phyloP scores from a whole-genome alignment of 1,140 invertebrate species.

The Sitophilus oryzae region DNA sequence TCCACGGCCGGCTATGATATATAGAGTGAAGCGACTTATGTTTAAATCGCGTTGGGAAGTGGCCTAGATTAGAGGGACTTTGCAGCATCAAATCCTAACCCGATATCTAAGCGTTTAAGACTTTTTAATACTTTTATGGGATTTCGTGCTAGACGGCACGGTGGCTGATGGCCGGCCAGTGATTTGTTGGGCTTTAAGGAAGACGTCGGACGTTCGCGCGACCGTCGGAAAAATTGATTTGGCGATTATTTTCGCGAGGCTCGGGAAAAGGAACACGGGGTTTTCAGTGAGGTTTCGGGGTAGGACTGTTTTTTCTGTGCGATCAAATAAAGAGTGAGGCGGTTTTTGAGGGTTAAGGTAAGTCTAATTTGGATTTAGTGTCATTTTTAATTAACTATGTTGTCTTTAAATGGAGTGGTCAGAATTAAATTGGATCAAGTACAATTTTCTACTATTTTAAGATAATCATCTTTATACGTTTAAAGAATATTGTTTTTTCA shows the following conservation, averaged over 20 bases:
- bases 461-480: no score
- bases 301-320: no score
- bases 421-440: not conserved
- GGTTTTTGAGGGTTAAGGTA: no score
- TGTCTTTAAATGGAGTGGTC: not conserved
- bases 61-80: conserved; percentile 58
- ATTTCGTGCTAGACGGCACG: conserved; percentile 41
- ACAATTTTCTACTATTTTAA: no score
- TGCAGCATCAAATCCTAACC: conserved; percentile 43
- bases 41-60: conserved; percentile 62
- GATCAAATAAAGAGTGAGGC: no score
- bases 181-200: conserved; percentile 42
- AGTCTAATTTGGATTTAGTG: no score
- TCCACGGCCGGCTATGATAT: conserved; percentile 50
- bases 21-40: conserved; percentile 61
- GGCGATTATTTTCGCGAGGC: not conserved
- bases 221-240: not conserved
- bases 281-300: no score
- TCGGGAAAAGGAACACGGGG: no score
- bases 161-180: conserved; percentile 33
- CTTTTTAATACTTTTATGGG: conserved; percentile 47
- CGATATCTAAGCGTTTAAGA: conserved; percentile 46
- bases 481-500: no score
- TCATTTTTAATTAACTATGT: not conserved
- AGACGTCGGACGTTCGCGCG: conserved; percentile 21